Conservation (phyloP, 2,113 vertebrate species). For the Ptychochromis oligacanthus region DNA sequence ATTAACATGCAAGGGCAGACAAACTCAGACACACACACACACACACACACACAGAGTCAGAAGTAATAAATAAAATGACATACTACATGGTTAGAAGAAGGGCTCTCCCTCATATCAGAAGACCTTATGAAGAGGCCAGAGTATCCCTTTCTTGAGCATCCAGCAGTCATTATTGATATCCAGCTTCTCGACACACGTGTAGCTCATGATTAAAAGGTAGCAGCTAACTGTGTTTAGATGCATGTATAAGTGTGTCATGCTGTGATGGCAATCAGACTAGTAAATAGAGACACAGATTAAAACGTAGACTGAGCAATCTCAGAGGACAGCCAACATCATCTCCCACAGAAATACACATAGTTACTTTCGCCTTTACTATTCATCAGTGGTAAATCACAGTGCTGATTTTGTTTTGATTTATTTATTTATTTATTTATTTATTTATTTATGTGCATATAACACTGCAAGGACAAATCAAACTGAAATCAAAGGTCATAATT, state of each 20-base stretch:
- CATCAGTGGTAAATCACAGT: slow-evolving; percentile 1
- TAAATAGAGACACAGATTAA: neutral
- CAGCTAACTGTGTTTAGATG: neutral
- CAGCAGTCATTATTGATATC: neutral
- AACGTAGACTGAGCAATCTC: neutral
- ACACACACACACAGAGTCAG: neutral
- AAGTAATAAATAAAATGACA: slow-evolving; percentile 49
- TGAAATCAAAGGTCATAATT: neutral
- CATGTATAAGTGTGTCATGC: neutral
- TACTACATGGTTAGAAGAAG: slow-evolving; percentile 10
- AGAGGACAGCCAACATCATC: slow-evolving; percentile 26
- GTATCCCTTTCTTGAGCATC: slow-evolving; percentile 30
- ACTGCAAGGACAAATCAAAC: neutral
- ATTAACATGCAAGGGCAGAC: slow-evolving; percentile 36
- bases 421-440: too few relatives aligned
- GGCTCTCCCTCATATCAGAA: slow-evolving; percentile 37
- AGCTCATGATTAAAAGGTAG: slow-evolving; percentile 20
- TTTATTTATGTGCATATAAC: neutral
- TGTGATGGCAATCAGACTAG: slow-evolving; percentile 42
- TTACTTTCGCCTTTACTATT: neutral
- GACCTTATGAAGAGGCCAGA: slow-evolving; percentile 43
- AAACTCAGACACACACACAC: neutral
- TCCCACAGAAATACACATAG: slow-evolving; percentile 1
- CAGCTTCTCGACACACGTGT: neutral
- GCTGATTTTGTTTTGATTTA: neutral